These are phyloP conservation scores for Nannobrachium achirus DNA, from an alignment of 2,113 vertebrate genomes.

Conservation along the genomic window DNA sequence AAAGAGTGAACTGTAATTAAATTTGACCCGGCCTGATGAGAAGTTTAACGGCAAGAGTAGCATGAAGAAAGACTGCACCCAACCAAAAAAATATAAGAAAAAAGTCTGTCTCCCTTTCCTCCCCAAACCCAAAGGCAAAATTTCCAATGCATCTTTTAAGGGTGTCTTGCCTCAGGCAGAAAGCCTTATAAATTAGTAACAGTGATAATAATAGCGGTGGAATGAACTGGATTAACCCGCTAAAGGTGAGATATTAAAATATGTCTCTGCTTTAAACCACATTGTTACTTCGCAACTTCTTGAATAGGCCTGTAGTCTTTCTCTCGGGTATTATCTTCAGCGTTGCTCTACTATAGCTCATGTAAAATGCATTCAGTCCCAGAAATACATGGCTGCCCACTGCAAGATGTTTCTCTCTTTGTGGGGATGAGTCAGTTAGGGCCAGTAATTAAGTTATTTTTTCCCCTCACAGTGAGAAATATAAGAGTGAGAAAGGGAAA, in stretches of 20 bases:
- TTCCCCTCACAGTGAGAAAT: slow-evolving; percentile 73
- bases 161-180: slow-evolving; percentile 1
- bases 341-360: slow-evolving; percentile 42
- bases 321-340: slow-evolving; percentile 49
- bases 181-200: slow-evolving; percentile 3
- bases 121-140: not conserved
- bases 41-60: slow-evolving; percentile 57
- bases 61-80: slow-evolving; percentile 41
- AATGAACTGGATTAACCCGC: not conserved
- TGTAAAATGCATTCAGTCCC: slow-evolving; percentile 65
- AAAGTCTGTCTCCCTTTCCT: slow-evolving; percentile 4
- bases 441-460: slow-evolving; percentile 80
- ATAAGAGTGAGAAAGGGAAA: slow-evolving; percentile 74
- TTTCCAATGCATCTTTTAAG: slow-evolving; percentile 7
- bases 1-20: slow-evolving; percentile 71
- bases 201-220: slow-evolving; percentile 4
- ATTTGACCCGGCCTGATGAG: slow-evolving; percentile 66
- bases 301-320: slow-evolving; percentile 20
- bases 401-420: slow-evolving; percentile 48
- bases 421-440: slow-evolving; percentile 74
- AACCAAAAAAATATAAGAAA: too few species aligned
- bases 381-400: slow-evolving; percentile 71
- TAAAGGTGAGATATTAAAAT: not conserved
- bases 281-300: too few species aligned
- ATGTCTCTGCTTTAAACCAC: slow-evolving; percentile 17